Evolutionary conservation across 2,113 vertebrate species (phyloP).

Genomic region (Amblyopsis rosae): DNA sequence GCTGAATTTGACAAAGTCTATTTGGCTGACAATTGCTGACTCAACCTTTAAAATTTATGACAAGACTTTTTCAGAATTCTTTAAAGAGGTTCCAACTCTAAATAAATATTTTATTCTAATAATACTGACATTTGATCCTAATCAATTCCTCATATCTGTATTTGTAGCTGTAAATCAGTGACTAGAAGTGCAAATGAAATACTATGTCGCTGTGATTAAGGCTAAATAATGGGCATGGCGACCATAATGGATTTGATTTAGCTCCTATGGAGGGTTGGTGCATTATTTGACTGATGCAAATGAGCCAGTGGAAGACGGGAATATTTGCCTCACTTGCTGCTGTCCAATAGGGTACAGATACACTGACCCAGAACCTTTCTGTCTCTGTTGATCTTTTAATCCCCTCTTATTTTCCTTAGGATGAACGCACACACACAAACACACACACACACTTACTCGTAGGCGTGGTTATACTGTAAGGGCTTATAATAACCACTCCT

Average conservation of each 20-base stretch:
- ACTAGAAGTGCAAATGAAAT: slow-evolving; percentile 17
- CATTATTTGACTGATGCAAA: slow-evolving; percentile 29
- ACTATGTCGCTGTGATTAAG: slow-evolving; percentile 21
- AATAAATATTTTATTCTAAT: background rate
- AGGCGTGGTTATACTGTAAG: too few species aligned
- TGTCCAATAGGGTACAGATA: background rate
- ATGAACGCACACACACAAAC: background rate
- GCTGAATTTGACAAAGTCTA: too few species aligned
- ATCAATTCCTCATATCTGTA: slow-evolving; percentile 14
- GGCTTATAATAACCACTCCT: background rate
- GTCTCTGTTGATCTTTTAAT: background rate
- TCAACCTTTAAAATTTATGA: too few species aligned
- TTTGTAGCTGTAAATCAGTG: slow-evolving; percentile 48
- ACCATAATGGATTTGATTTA: slow-evolving; percentile 15
- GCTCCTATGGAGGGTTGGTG: slow-evolving; percentile 8
- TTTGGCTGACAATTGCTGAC: too few species aligned
- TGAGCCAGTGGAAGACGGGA: slow-evolving; percentile 18
- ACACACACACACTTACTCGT: background rate
- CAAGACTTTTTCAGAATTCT: background rate
- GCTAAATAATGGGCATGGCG: background rate
- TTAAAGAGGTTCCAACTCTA: background rate
- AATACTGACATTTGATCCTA: background rate
- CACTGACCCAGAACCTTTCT: background rate
- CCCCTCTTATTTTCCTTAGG: too few species aligned
- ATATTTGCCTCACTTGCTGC: slow-evolving; percentile 2